phyloP scores from a whole-genome alignment of 2,888 invertebrate species.

The Hyppa rectilinea region DNA sequence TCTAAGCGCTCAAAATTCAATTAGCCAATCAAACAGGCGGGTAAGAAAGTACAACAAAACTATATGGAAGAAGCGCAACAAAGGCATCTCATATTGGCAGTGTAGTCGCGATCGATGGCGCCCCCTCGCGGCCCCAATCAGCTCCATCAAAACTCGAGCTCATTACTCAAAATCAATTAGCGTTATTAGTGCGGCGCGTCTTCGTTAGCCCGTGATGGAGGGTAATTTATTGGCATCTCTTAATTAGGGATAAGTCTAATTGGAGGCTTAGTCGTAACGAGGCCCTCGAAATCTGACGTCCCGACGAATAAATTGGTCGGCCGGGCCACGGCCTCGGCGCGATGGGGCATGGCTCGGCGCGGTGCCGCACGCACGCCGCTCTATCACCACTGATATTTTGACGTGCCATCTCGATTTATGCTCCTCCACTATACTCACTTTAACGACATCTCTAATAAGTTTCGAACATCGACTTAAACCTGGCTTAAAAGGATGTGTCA shows the following conservation, averaged over 20 bases:
- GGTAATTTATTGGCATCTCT: conserved; percentile 92
- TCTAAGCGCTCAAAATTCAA: conserved; percentile 56
- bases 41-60: conserved; percentile 61
- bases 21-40: conserved; percentile 62
- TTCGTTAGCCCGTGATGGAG: conserved; percentile 91
- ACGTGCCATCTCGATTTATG: conserved; percentile 82
- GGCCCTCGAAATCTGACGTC: conserved; percentile 91
- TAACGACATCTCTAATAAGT: conserved; percentile 80
- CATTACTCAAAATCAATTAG: conserved; percentile 91
- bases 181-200: conserved; percentile 91
- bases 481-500: conserved; percentile 71
- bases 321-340: conserved; percentile 75
- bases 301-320: conserved; percentile 89
- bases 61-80: conserved; percentile 52
- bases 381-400: conserved; percentile 84
- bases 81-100: conserved; percentile 65
- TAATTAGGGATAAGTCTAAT: conserved; percentile 92
- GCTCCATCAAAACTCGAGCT: conserved; percentile 90
- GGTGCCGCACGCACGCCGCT: conserved; percentile 78
- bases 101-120: conserved; percentile 79
- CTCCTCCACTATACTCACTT: conserved; percentile 70
- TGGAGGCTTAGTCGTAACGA: conserved; percentile 91
- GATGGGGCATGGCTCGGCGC: conserved; percentile 62
- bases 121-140: conserved; percentile 82
- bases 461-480: conserved; percentile 72